These are phyloP conservation scores for Calameuta filiformis DNA, from an alignment of 2,888 invertebrate species.

Conservation along the genomic window DNA sequence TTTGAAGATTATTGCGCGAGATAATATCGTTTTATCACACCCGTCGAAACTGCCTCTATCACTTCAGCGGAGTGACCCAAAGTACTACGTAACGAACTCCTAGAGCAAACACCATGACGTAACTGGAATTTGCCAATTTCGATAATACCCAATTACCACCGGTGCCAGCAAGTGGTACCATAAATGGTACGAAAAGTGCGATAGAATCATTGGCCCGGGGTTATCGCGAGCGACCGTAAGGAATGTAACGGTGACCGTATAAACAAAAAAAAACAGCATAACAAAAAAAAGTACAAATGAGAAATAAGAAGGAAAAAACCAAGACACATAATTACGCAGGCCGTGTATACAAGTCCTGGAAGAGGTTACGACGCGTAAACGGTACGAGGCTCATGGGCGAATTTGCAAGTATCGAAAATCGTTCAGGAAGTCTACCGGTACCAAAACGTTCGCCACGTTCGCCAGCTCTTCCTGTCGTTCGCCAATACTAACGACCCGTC, in stretches of 20 bases:
- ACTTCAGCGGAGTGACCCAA: too few relatives aligned
- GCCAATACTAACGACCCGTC: not conserved
- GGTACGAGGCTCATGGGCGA: not conserved
- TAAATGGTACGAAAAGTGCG: not conserved
- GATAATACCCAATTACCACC: not conserved
- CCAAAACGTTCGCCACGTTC: not conserved
- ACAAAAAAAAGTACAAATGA: not conserved
- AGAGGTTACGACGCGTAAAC: not conserved
- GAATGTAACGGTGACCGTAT: conserved; percentile 36
- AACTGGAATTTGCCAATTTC: not conserved
- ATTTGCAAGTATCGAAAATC: not conserved
- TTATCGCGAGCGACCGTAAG: conserved; percentile 6
- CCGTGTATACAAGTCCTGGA: not conserved
- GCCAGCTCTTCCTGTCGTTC: not conserved
- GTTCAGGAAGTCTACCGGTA: not conserved
- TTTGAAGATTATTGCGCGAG: not conserved
- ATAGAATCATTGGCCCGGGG: not conserved
- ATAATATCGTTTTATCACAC: not conserved
- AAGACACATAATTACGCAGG: not conserved
- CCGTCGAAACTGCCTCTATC: too few relatives aligned
- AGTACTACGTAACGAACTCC: not conserved
- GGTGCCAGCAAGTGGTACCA: not conserved
- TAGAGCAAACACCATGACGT: not conserved
- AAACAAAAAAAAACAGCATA: not conserved
- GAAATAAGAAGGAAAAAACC: not conserved